A percentile compares a stretch with the other conserved stretches of the same genome.
Conservation (phyloP, 2,797 vertebrate genomes). For the Geotrypetes seraphini region DNA sequence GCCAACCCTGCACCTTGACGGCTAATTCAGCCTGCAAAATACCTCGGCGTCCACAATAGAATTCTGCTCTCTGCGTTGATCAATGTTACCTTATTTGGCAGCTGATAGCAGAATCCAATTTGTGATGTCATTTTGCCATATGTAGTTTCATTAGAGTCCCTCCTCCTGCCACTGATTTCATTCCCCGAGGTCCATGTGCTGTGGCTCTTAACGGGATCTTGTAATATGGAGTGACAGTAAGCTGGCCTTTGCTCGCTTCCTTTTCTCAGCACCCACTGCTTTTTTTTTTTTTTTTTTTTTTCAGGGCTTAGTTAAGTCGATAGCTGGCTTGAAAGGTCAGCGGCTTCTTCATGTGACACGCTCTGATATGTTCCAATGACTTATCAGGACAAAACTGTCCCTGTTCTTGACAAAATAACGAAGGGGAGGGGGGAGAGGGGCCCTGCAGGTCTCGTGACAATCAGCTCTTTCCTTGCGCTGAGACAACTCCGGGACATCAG, state of each 20-base stretch:
- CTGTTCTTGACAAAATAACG: constrained; percentile 77
- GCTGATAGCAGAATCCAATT: too few relatives aligned
- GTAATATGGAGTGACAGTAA: constrained; percentile 55
- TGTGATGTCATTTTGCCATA: too few relatives aligned
- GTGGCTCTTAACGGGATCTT: constrained; percentile 46
- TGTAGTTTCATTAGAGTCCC: constrained; percentile 9
- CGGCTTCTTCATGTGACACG: constrained; percentile 80
- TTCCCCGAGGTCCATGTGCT: constrained; percentile 42
- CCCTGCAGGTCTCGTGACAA: constrained; percentile 83
- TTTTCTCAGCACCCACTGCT: constrained; percentile 58
- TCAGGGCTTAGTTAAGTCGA: constrained; percentile 56
- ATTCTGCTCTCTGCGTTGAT: too few relatives aligned
- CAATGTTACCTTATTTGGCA: too few relatives aligned
- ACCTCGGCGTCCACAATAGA: too few relatives aligned
- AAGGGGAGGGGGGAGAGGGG: constrained; percentile 63
- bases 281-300: too few relatives aligned
- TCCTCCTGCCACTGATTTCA: constrained; percentile 23
- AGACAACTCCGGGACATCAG: constrained; percentile 39
- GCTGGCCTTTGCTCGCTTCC: constrained; percentile 57
- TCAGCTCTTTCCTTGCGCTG: constrained; percentile 65
- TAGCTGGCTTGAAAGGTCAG: constrained; percentile 65
- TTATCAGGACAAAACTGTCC: constrained; percentile 82
- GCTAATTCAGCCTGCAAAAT: too few relatives aligned
- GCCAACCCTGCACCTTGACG: too few relatives aligned
- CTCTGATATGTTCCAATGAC: constrained; percentile 63